Percentiles rank a stretch among this genome's conserved stretches.
phyloP scores from a whole-genome alignment of 1,140 invertebrate species.

The Aleiodes sp. region DNA sequence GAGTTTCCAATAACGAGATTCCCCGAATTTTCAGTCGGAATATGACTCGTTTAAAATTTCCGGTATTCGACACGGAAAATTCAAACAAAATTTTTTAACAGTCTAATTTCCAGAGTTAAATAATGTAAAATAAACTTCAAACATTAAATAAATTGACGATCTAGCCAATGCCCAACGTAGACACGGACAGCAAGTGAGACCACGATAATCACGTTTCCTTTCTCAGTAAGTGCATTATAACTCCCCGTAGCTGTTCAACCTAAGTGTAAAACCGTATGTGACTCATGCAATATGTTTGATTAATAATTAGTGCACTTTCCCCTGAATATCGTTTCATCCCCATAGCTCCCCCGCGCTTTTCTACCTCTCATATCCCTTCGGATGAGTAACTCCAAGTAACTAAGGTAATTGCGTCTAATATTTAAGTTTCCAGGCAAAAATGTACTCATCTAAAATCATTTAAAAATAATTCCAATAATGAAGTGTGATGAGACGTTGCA shows the following conservation, averaged over 20 bases:
- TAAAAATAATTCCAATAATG: no score
- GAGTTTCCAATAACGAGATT: no score
- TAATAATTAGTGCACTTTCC: conserved; percentile 53
- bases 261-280: conserved; percentile 37
- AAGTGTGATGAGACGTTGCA: no score
- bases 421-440: no score
- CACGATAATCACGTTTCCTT: conserved; percentile 51
- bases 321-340: conserved; percentile 18
- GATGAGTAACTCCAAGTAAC: conserved; percentile 6
- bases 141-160: not conserved
- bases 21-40: no score
- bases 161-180: conserved; percentile 12
- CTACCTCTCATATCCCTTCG: conserved; percentile 24
- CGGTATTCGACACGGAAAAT: no score
- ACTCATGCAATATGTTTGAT: conserved; percentile 52
- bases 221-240: conserved; percentile 50
- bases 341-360: conserved; percentile 36
- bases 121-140: not conserved
- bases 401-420: not conserved
- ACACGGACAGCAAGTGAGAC: conserved; percentile 29
- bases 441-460: no score
- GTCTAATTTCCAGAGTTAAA: not conserved
- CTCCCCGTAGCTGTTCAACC: conserved; percentile 44
- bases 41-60: no score
- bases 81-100: no score